Percentiles rank a stretch among this genome's conserved stretches.
These are phyloP conservation scores for Archocentrus centrarchus DNA, from an alignment of 2,113 vertebrate species.

Conservation along the genomic window DNA sequence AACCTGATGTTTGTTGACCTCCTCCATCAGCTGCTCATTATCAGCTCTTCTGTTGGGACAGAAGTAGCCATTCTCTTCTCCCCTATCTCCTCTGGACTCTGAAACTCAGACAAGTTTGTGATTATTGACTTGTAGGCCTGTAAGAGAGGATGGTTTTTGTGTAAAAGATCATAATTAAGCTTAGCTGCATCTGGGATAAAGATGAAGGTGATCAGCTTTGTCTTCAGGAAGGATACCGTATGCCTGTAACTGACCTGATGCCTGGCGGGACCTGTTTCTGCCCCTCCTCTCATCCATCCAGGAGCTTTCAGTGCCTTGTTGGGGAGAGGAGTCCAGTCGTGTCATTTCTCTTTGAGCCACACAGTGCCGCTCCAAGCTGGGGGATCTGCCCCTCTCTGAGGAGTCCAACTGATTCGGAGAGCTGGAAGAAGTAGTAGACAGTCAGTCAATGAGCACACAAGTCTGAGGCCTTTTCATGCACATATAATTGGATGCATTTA, in stretches of 20 bases:
- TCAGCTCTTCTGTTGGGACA: constrained; percentile 69
- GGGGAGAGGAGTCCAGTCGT: constrained; percentile 71
- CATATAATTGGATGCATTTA: background rate
- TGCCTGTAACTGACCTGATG: constrained; percentile 67
- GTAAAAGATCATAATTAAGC: background rate
- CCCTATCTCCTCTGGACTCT: constrained; percentile 70
- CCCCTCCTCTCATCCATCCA: constrained; percentile 76
- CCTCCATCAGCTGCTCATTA: constrained; percentile 54
- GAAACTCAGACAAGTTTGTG: constrained; percentile 40
- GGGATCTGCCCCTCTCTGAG: constrained; percentile 40
- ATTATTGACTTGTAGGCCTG: background rate
- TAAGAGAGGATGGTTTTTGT: background rate
- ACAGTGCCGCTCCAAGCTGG: constrained; percentile 37
- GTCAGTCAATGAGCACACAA: background rate
- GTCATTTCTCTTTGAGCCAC: constrained; percentile 72
- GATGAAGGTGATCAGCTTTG: background rate
- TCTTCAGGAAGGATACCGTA: too few relatives aligned
- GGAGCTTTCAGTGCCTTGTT: constrained; percentile 48
- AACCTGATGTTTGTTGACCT: constrained; percentile 35
- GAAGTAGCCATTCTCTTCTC: constrained; percentile 76
- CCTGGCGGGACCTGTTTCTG: constrained; percentile 64
- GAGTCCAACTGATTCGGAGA: constrained; percentile 43
- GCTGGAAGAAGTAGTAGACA: constrained; percentile 31
- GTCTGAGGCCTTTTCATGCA: background rate
- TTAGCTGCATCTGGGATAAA: background rate